Evolutionary conservation across 2,113 vertebrate genomes (phyloP), one percentile per base, ranked within the genome.

Genomic region (Channa maculata): DNA sequence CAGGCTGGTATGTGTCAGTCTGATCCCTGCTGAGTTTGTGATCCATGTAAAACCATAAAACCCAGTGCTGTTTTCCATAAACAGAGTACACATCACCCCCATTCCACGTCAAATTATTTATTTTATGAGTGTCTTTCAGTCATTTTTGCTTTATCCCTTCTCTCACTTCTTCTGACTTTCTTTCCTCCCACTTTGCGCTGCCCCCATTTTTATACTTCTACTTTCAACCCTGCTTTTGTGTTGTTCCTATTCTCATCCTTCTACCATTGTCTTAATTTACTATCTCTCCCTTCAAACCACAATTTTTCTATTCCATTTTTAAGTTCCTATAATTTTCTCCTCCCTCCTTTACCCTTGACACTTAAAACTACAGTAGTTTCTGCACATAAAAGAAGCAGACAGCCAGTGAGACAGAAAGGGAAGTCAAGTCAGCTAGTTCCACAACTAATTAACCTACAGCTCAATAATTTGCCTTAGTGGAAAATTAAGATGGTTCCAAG

Each of bases 371-470:
- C 50, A 39, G 36, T 52, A 13, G 15, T 10, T 63, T 36, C 34
- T 13, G n/a, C 36, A 48, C 45, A 43, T 54, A 71, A 71, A 36
- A 60, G 7, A 74, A 69, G 37, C 13, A 44, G 65, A 52, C 38
- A 55, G 1, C 24, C 51, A 48, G 34, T 11, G 51, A 57, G 61
- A 49, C 9, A 59, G 59, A 68, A 15, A 48, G 53, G 14, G 41
- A 79, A 77, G 80, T 75, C 80, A 79, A 77, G 80, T 75, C 80
- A 74, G 1, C 14, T 62, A 60, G 72, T 75, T 81, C 49, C 33
- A 59, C 38, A 1, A 5, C 50, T 65, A 63, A 83, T 83, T 80
- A 71, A 66, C 45, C 48, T 14, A 24, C 59, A 60, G 71, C 70
- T 70, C 71, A 74, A 57, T 76, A 75, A 82, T 80, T 79, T 70